Percentiles rank a stretch among this genome's conserved stretches.
Conservation (phyloP, 2,797 vertebrate genomes). For the Chlorospingus flavigularis region DNA sequence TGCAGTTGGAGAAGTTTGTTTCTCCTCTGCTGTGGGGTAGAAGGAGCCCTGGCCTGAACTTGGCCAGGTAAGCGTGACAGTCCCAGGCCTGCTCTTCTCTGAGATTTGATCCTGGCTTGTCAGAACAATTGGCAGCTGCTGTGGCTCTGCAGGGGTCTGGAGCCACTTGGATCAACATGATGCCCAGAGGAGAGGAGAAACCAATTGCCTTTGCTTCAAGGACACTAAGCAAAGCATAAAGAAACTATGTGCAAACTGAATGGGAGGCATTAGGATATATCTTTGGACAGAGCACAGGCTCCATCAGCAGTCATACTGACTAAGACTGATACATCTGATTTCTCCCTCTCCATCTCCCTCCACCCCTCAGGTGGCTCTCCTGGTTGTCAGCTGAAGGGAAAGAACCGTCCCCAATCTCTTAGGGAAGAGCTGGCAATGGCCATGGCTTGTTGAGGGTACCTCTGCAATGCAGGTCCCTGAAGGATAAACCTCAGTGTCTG, state of each 20-base stretch:
- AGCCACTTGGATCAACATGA: conserved; percentile 14
- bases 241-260: conserved; percentile 41
- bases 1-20: background rate
- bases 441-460: background rate
- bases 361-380: background rate
- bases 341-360: background rate
- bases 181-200: conserved; percentile 51
- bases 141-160: background rate
- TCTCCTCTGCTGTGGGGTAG: background rate
- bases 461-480: background rate
- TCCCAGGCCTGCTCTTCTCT: background rate
- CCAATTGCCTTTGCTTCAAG: conserved; percentile 59
- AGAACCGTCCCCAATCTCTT: background rate
- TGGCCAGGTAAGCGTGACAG: background rate
- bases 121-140: conserved; percentile 6
- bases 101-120: background rate
- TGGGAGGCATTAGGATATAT: conserved; percentile 17
- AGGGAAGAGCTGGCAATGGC: background rate
- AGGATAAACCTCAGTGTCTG: background rate
- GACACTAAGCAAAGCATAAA: conserved; percentile 45
- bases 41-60: background rate
- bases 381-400: background rate
- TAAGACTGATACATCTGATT: background rate
- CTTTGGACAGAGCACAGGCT: conserved; percentile 24
- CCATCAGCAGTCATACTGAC: conserved; percentile 6